Evolutionary conservation across 2,888 invertebrate genomes (phyloP).

Genomic region (Teinopalpus imperialis): DNA sequence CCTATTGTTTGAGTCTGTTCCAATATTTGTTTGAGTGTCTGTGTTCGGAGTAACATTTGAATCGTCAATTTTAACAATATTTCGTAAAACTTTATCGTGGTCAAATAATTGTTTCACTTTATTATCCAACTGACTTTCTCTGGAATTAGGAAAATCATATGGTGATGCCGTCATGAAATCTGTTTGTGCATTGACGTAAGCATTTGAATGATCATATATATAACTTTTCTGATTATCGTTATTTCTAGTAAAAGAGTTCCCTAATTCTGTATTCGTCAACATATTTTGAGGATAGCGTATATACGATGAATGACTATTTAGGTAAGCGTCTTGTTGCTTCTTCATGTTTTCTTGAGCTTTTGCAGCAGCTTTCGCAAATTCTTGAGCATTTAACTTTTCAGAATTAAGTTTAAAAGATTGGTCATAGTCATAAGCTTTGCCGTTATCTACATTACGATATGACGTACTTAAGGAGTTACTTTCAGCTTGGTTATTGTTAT

Average conservation of each 20-base stretch:
- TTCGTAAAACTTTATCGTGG: constrained; percentile 73
- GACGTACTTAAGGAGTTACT: constrained; percentile 61
- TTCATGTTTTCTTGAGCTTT: constrained; percentile 69
- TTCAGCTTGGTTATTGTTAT: constrained; percentile 45
- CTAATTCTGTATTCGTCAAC: constrained; percentile 29
- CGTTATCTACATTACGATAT: constrained; percentile 66
- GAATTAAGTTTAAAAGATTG: constrained; percentile 58
- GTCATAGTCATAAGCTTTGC: constrained; percentile 55
- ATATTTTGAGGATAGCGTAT: constrained; percentile 40
- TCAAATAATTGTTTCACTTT: constrained; percentile 67
- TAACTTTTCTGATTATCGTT: constrained; percentile 41
- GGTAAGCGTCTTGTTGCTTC: constrained; percentile 47
- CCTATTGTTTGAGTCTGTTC: constrained; percentile 43
- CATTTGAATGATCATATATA: constrained; percentile 42
- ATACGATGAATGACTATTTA: constrained; percentile 42
- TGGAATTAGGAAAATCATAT: constrained; percentile 50
- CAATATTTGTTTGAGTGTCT: constrained; percentile 47
- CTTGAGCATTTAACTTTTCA: constrained; percentile 59
- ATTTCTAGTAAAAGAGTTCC: constrained; percentile 42
- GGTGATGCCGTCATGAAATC: constrained; percentile 65
- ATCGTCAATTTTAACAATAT: constrained; percentile 72
- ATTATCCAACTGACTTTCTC: constrained; percentile 49
- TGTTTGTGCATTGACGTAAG: constrained; percentile 46
- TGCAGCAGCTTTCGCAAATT: constrained; percentile 70
- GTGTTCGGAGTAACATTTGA: constrained; percentile 66